Evolutionary conservation across 2,797 vertebrate genomes (phyloP), one percentile per base, ranked within the genome.

Genomic region (Phalloptychus januarius): DNA sequence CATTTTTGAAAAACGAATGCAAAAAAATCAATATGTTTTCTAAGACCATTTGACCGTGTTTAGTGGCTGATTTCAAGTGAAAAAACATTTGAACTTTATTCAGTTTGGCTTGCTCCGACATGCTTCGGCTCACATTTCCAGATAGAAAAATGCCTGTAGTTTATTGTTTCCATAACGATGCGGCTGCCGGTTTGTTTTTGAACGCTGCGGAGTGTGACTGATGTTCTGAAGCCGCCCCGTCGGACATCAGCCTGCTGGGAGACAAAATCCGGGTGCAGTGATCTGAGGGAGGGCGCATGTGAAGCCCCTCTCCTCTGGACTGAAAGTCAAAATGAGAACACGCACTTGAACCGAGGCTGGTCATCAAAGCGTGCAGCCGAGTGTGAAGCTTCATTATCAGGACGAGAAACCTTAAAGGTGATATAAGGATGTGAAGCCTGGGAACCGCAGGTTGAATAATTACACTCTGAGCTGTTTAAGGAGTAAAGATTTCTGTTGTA

Each of bases 181-280:
- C 72, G 77, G 33, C 40, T 56, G 23, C n/a, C 44, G 11, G n/a
- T 45, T 36, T 84, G 54, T 80, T 50, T 83, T 76, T 4, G 58
- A 73, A 69, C 31, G 72, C 36, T 65, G 70, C 8, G 71, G 67
- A 80, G 54, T 12, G 77, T 76, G 69, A 84, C 82, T 79, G 86
- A 81, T 76, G 76, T 40, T 85, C 48, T 77, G 75, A 76, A 75
- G 79, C 79, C 0, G 38, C 44, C 83, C 83, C 69, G 56, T 74
- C 2, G 1, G 72, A 33, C 72, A 33, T 67, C 80, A 20, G 56
- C 84, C 83, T 78, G 88, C 86, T 83, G 82, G 48, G 79, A 70
- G 73, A 71, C n/a, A 7, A 1, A 85, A 89, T 88, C 89, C 85
- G 89, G 87, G 87, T 44, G 2, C 48, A 4, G 23, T 31, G 77